Evolutionary conservation across 2,888 invertebrate species (phyloP).

Genomic region (Falcaria lacertinaria): DNA sequence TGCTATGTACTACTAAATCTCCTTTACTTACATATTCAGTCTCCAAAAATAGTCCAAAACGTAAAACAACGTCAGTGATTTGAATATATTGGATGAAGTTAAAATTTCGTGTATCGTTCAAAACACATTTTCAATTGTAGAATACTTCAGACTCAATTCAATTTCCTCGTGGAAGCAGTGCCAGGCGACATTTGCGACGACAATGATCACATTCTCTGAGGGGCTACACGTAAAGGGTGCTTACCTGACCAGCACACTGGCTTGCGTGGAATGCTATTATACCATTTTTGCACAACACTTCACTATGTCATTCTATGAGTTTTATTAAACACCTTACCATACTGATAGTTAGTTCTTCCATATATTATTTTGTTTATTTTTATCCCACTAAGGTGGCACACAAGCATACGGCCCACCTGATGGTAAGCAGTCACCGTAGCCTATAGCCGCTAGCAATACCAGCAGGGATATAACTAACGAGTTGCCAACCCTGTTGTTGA

Average conservation of each 20-base stretch:
- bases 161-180: constrained; percentile 38
- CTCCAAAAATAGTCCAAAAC: too few species aligned
- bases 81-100: constrained; percentile 10
- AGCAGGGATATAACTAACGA: too few species aligned
- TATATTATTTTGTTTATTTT: too few species aligned
- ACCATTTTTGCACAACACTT: neutral
- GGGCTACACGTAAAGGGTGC: constrained; percentile 27
- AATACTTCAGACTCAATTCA: constrained; percentile 45
- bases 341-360: neutral
- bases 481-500: too few species aligned
- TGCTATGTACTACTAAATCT: too few species aligned
- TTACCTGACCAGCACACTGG: constrained; percentile 27
- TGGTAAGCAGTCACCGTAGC: too few species aligned
- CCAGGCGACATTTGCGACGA: constrained; percentile 34
- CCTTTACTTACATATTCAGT: too few species aligned
- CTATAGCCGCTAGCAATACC: too few species aligned
- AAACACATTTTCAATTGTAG: constrained; percentile 40
- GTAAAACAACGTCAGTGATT: too few species aligned
- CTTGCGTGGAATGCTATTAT: neutral
- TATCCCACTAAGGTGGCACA: too few species aligned
- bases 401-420: too few species aligned
- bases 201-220: constrained; percentile 38
- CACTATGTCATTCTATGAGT: neutral
- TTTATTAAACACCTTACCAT: neutral
- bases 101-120: constrained; percentile 31